Evolutionary conservation across 2,888 invertebrate genomes (phyloP).

Genomic region (Conomelus anceps): DNA sequence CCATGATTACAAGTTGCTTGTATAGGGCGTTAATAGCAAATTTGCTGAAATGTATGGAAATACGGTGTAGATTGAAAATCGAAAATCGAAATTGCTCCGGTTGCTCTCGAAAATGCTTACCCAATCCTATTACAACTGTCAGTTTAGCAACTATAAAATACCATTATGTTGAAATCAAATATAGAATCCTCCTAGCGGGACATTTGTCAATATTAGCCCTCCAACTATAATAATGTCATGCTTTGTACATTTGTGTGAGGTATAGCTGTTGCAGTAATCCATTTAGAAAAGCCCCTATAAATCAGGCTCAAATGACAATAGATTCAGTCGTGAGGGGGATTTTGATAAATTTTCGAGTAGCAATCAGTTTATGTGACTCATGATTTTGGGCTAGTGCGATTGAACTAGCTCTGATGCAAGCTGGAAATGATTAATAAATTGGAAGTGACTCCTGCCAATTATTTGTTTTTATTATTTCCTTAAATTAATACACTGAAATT

Average conservation of each 20-base stretch:
- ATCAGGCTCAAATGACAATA: not conserved
- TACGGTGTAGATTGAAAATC: not conserved
- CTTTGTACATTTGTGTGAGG: not conserved
- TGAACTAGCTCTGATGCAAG: not conserved
- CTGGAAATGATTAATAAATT: too few species aligned
- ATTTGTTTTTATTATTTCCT: too few species aligned
- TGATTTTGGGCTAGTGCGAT: not conserved
- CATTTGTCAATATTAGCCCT: not conserved
- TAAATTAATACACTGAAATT: too few species aligned
- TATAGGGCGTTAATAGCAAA: not conserved
- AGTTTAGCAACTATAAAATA: not conserved
- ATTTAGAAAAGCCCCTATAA: not conserved
- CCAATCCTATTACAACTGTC: not conserved
- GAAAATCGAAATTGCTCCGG: not conserved
- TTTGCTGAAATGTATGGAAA: not conserved
- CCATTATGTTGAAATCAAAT: not conserved
- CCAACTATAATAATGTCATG: not conserved
- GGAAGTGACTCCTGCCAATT: too few species aligned
- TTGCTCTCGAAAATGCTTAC: not conserved
- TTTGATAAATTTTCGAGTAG: not conserved
- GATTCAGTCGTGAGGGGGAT: not conserved
- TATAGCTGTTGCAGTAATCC: not conserved
- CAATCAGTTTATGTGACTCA: not conserved
- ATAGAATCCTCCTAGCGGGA: not conserved
- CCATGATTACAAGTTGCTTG: too few species aligned